Evolutionary conservation across 2,888 invertebrate genomes (phyloP).

Genomic region (Drosophila pseudotalamancana): DNA sequence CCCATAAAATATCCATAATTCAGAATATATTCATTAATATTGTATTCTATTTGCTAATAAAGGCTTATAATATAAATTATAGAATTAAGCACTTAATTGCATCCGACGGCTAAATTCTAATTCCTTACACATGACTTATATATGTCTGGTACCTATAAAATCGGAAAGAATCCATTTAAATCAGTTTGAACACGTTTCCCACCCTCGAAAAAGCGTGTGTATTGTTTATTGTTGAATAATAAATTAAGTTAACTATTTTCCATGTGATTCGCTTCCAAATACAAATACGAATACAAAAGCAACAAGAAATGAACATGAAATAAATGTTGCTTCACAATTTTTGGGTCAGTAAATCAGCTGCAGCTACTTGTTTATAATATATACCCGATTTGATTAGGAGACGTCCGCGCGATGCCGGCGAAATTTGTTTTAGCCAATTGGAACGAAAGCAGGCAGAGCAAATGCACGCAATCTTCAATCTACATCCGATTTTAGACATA

Average conservation of each 20-base stretch:
- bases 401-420: neutral
- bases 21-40: no score
- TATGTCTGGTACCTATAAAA: no score
- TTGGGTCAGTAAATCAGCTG: constrained; percentile 41
- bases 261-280: neutral
- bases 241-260: neutral
- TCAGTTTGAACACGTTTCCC: no score
- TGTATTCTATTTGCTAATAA: no score
- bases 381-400: neutral
- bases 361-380: constrained; percentile 13
- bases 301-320: constrained; percentile 6
- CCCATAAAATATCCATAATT: no score
- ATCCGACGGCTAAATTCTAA: neutral
- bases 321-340: constrained; percentile 6
- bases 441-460: constrained; percentile 11
- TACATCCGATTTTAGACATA: constrained; percentile 50
- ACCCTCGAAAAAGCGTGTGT: no score
- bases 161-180: no score
- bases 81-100: no score
- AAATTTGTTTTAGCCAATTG: constrained; percentile 37
- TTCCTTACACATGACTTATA: no score
- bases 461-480: constrained; percentile 54
- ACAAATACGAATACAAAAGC: neutral
- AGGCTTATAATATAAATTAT: no score
- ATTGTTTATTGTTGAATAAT: neutral